A percentile compares a stretch with the other conserved stretches of the same genome.
Conservation (phyloP, 2,888 invertebrate species). For the Molanna angustata region DNA sequence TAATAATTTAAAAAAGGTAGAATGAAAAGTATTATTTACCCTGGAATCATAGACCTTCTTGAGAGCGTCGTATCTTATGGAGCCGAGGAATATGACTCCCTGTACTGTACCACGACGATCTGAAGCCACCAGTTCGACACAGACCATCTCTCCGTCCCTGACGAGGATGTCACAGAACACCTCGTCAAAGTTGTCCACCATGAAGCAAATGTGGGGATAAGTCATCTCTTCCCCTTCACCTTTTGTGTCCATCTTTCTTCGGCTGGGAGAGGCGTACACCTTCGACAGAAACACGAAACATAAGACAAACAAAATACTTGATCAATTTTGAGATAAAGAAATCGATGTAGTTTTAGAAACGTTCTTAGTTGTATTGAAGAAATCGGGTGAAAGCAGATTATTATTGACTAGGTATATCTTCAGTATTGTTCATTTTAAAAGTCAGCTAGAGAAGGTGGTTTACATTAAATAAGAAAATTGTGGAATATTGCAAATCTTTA, state of each 20-base stretch:
- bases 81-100: conserved; percentile 95
- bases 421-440: too few relatives aligned
- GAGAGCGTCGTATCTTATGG: conserved; percentile 95
- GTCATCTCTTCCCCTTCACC: conserved; percentile 98
- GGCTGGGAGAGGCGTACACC: conserved; percentile 97
- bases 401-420: too few relatives aligned
- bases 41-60: conserved; percentile 95
- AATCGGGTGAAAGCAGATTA: too few relatives aligned
- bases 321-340: too few relatives aligned
- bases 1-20: too few relatives aligned
- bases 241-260: conserved; percentile 96
- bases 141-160: conserved; percentile 97
- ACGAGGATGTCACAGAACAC: conserved; percentile 96
- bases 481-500: too few relatives aligned
- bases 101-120: conserved; percentile 84
- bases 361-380: too few relatives aligned
- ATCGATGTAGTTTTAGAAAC: too few relatives aligned
- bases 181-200: conserved; percentile 99
- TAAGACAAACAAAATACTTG: too few relatives aligned
- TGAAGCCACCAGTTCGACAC: conserved; percentile 93
- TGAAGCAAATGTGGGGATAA: conserved; percentile 98
- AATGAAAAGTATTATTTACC: too few relatives aligned
- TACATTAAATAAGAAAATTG: too few relatives aligned
- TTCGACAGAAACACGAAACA: conserved; percentile 35
- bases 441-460: too few relatives aligned